Evolutionary conservation across 2,888 invertebrate genomes (phyloP), one percentile per base, ranked within the genome.

Genomic region (Oxyteleia sp.): DNA sequence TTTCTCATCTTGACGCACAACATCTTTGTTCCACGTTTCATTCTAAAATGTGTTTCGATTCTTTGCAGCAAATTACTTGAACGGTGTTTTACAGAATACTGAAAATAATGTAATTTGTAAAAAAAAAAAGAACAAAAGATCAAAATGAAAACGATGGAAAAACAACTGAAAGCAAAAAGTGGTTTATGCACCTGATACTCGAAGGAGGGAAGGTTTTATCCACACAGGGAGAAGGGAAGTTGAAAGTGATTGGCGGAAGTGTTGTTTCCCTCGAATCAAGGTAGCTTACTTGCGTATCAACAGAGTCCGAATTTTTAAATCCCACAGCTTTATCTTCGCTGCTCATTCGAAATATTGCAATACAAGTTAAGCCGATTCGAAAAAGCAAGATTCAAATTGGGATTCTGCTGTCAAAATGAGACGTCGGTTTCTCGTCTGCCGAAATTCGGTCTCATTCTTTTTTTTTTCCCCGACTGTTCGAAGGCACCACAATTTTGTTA

Each of bases 141-240:
- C 13, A 26, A 55, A 66, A 66, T 75, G 45, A 45, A 45, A 45
- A 10, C 8, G 41, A 10, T n/a, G 11, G 13, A 32, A 15, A 8
- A 13, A 38, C n/a, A 15, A 55, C 26, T 29, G 41, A 8, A 41
- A 38, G 11, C 26, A 35, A 66, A 61, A 51, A 49, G 71, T 87
- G 88, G 89, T 90, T 71, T 88, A 91, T 92, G 92, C 89, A 89
- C 86, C 90, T 91, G 91, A 89, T 90, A 91, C 92, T 92, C 92
- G 92, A 90, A 91, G 93, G 93, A 91, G 93, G 93, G 89, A 90
- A 87, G 89, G 89, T 92, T 91, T 92, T 88, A 90, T 92, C 79
- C 79, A 92, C 92, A 93, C 91, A 91, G 89, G 93, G 93, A 92
- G 87, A 79, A 38, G 89, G 92, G 92, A 91, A 85, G 86, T 90